phyloP scores from a whole-genome alignment of 2,797 vertebrate species.

The Leptodactylus fallax region DNA sequence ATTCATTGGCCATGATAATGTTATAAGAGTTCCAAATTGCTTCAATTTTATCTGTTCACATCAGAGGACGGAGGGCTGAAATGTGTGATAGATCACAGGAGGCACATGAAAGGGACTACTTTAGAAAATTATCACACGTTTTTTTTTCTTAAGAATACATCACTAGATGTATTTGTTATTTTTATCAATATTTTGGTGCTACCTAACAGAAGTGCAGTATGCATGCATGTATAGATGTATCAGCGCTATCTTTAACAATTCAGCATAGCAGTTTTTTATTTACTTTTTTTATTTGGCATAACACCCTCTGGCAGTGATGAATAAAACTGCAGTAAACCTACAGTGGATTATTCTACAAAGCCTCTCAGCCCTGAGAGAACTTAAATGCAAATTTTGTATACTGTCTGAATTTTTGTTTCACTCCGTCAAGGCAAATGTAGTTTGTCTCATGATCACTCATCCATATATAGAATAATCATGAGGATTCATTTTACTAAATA shows the following conservation, averaged over 20 bases:
- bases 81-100: neutral
- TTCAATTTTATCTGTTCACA: neutral
- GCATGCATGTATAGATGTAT: neutral
- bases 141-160: neutral
- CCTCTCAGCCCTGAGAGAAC: too few relatives aligned
- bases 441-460: neutral
- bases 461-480: neutral
- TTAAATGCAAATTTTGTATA: neutral
- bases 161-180: neutral
- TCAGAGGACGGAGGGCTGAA: neutral
- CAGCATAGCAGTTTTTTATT: neutral
- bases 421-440: neutral
- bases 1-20: neutral
- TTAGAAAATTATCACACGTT: neutral
- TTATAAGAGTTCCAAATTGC: slow-evolving; percentile 18
- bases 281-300: neutral
- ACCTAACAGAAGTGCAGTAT: neutral
- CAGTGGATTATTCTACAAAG: too few relatives aligned
- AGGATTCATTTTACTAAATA: neutral
- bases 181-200: neutral
- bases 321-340: too few relatives aligned
- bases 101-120: neutral
- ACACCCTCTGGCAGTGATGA: too few relatives aligned
- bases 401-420: neutral
- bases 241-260: neutral